phyloP scores from a whole-genome alignment of 2,113 vertebrate genomes.

The Epinephelus lanceolatus region DNA sequence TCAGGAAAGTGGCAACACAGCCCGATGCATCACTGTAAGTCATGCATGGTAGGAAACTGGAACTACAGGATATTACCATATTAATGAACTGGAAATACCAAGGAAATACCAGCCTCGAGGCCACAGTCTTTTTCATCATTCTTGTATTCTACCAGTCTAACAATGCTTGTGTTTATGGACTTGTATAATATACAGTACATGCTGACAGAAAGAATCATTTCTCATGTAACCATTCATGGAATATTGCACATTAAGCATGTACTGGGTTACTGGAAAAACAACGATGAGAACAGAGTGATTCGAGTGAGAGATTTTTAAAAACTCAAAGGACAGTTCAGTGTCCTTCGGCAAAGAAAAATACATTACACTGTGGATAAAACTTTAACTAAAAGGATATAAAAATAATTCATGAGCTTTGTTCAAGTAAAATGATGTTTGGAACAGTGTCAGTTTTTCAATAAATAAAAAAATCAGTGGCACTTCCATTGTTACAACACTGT shows the following conservation, averaged over 20 bases:
- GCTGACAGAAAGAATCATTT: not conserved
- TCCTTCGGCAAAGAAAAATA: not conserved
- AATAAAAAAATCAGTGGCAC: not conserved
- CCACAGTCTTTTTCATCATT: conserved; percentile 25
- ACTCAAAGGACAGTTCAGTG: not conserved
- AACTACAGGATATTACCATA: conserved; percentile 51
- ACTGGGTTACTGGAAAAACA: not conserved
- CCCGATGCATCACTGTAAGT: conserved; percentile 6
- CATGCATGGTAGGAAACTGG: conserved; percentile 2
- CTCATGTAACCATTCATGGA: not conserved
- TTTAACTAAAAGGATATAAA: not conserved
- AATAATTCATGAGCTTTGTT: not conserved
- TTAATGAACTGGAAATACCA: conserved; percentile 52
- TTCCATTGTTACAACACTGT: not conserved
- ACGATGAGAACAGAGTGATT: not conserved
- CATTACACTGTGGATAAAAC: not conserved
- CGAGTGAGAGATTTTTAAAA: not conserved
- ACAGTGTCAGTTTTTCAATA: not conserved
- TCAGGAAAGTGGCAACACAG: conserved; percentile 1
- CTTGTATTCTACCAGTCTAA: not conserved
- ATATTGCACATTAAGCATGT: not conserved
- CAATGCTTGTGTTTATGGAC: conserved; percentile 1
- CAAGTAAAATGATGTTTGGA: too few relatives aligned
- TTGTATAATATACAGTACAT: not conserved
- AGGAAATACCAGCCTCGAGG: conserved; percentile 40